These are phyloP conservation scores for Zalophus californianus DNA, from an alignment of 2,797 vertebrate genomes.

Conservation along the genomic window DNA sequence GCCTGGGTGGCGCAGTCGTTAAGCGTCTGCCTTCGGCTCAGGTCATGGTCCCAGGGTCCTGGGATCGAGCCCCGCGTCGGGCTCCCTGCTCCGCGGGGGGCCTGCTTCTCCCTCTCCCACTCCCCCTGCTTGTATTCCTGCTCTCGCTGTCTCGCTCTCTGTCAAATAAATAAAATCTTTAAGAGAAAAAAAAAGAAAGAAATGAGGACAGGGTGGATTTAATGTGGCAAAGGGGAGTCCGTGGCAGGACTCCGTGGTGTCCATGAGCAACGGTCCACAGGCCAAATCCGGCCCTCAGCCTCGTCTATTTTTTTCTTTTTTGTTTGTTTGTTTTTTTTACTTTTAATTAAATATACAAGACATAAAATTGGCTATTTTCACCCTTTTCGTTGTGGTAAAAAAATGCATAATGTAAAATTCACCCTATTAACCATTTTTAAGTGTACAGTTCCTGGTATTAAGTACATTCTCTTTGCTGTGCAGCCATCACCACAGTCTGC, in stretches of 20 bases:
- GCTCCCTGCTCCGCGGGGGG: too few species aligned
- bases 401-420: neutral
- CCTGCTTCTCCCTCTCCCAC: too few species aligned
- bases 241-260: fast-evolving
- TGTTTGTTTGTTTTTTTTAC: neutral
- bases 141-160: too few species aligned
- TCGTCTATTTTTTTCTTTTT: neutral
- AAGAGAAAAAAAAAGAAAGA: too few species aligned
- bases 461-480: fast-evolving
- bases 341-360: neutral
- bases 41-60: too few species aligned
- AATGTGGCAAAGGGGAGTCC: neutral
- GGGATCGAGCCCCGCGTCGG: too few species aligned
- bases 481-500: fast-evolving
- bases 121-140: too few species aligned
- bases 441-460: too few species aligned
- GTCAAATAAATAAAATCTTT: too few species aligned
- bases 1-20: too few species aligned
- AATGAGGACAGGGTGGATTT: neutral
- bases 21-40: too few species aligned
- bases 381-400: neutral
- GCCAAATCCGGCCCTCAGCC: neutral
- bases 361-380: neutral
- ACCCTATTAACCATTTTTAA: neutral
- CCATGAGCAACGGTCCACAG: fast-evolving